Evolutionary conservation across 2,113 vertebrate species (phyloP), one percentile per base, ranked within the genome.

Genomic region (Nymphicus hollandicus): DNA sequence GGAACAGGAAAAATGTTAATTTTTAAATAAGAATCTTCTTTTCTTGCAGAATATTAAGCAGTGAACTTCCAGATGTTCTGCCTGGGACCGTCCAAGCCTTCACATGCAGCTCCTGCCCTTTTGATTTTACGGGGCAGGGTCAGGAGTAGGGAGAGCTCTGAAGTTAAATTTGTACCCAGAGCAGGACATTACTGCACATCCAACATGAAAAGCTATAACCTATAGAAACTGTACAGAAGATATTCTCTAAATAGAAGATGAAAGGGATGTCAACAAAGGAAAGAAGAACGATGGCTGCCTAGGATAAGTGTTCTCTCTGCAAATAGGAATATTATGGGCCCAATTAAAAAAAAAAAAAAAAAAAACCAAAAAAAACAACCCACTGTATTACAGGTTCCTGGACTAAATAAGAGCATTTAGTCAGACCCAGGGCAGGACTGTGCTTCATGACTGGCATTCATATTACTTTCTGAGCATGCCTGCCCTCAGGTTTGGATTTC

Each of bases 151-250:
- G 14, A 6, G 43, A 81, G 56, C 39, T 46, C 50, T 11, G 43
- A 66, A 41, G 61, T 4, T 20, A 0, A 13, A 55, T 82, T 39
- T 71, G 22, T 4, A 12, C 13, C 3, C 11, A 17, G 65, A 18
- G 20, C 0, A n/a, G 55, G 63, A 25, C 28, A 4, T 3, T 1
- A 14, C 23, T 6, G 61, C 46, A 11, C 46, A 11, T 1, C 27
- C 53, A 7, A 16, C 68, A 12, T 1, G 10, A 28, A 63, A 60
- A 33, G n/a, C 44, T 11, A 1, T 4, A 53, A 43, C 44, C 31
- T 28, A 3, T 1, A n/a, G 0, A 6, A 44, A 13, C 31, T 18
- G 22, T 1, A 18, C 14, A 17, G 69, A 15, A 58, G 29, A 29
- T 17, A 13, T 7, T 29, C 22, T 13, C 55, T 5, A 22, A n/a